Percentiles rank a stretch among this genome's conserved stretches.
Conservation (phyloP, 1,140 invertebrate species). For the Hycleus phaleratus region DNA sequence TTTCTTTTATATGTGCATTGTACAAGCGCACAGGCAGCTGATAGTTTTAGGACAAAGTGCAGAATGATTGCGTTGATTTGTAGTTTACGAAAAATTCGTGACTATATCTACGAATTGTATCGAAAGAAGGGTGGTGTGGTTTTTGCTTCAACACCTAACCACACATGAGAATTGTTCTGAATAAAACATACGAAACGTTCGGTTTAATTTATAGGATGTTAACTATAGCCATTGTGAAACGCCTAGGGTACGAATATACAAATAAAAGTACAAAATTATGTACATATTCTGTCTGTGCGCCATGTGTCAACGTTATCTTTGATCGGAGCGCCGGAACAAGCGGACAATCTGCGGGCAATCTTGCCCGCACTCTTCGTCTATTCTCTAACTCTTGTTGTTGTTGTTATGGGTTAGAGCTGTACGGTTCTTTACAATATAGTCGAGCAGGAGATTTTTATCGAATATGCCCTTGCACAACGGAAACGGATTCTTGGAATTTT, state of each 20-base stretch:
- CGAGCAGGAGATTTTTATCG: neutral
- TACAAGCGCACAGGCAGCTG: neutral
- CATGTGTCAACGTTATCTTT: conserved; percentile 25
- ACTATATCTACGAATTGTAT: conserved; percentile 8
- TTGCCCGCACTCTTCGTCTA: neutral
- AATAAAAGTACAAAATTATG: conserved; percentile 28
- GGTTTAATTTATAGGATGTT: conserved; percentile 27
- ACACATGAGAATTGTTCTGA: conserved; percentile 1
- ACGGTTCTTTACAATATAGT: neutral
- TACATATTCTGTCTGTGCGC: conserved; percentile 22
- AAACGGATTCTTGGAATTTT: neutral
- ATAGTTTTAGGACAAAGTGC: conserved; percentile 1
- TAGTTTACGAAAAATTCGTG: conserved; percentile 9
- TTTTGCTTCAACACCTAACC: too few species aligned
- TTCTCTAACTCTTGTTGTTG: neutral
- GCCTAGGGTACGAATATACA: conserved; percentile 23
- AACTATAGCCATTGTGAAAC: conserved; percentile 22
- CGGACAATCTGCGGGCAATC: conserved; percentile 19
- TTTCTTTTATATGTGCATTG: too few species aligned
- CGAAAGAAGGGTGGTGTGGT: too few species aligned
- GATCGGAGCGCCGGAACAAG: conserved; percentile 22
- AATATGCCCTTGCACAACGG: too few species aligned
- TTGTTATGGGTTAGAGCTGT: neutral
- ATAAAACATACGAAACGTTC: conserved; percentile 22
- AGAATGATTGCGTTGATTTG: conserved; percentile 13